phyloP scores from a whole-genome alignment of 2,797 vertebrate species.

The Mus caroli region DNA sequence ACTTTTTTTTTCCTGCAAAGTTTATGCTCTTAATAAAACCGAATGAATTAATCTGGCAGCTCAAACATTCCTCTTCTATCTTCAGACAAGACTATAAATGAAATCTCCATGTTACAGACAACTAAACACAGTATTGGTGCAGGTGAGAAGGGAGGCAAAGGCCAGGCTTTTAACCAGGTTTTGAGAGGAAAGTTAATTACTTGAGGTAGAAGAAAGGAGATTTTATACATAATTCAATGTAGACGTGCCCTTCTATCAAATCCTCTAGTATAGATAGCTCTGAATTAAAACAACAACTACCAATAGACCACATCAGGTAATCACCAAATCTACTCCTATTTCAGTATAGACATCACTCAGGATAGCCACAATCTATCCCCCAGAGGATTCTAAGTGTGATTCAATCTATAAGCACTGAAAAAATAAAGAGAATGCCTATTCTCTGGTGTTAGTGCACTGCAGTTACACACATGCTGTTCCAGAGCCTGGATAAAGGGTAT shows the following conservation, averaged over 20 bases:
- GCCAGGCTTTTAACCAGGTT: neutral
- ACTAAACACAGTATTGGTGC: neutral
- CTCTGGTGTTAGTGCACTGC: neutral
- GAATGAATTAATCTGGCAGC: neutral
- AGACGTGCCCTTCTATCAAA: constrained; percentile 44
- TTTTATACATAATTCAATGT: constrained; percentile 5
- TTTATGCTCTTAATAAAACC: constrained; percentile 21
- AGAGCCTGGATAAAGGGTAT: neutral
- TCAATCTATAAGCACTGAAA: constrained; percentile 11
- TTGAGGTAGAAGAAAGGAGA: neutral
- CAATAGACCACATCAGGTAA: constrained; percentile 32
- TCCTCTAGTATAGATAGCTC: constrained; percentile 4
- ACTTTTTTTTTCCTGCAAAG: neutral
- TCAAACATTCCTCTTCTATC: neutral
- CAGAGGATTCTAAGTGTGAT: constrained; percentile 30
- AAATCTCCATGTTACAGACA: constrained; percentile 39
- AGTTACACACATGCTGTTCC: neutral
- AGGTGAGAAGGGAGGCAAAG: neutral
- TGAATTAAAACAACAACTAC: neutral
- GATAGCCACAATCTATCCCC: constrained; percentile 14
- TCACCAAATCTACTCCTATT: constrained; percentile 20
- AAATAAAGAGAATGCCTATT: neutral
- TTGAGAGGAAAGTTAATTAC: constrained; percentile 24
- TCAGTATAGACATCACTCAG: constrained; percentile 59
- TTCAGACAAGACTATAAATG: constrained; percentile 26